A percentile compares a stretch with the other conserved stretches of the same genome.
Evolutionary conservation across 2,797 vertebrate species (phyloP).

Genomic region (Ceryle rudis): DNA sequence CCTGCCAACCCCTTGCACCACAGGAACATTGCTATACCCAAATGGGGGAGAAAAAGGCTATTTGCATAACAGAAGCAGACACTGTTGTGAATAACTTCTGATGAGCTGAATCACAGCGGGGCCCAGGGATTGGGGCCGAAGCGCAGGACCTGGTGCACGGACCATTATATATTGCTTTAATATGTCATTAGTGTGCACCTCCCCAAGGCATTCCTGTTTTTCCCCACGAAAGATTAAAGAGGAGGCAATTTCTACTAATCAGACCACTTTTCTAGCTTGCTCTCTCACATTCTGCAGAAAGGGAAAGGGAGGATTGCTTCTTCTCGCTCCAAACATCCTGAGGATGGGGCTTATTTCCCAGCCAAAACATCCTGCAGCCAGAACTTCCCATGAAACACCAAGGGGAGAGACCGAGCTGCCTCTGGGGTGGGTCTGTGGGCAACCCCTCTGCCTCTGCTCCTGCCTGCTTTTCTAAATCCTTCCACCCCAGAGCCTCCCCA

Average conservation of each 20-base stretch:
- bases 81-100: background rate
- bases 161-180: background rate
- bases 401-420: background rate
- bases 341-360: background rate
- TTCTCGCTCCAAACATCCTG: background rate
- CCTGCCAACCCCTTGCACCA: background rate
- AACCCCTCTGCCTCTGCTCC: background rate
- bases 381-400: background rate
- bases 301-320: background rate
- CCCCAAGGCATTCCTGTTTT: background rate
- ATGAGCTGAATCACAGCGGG: background rate
- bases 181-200: background rate
- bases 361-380: background rate
- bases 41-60: background rate
- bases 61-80: background rate
- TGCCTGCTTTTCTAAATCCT: background rate
- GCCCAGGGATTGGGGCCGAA: background rate
- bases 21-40: fast-evolving
- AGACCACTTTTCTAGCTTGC: background rate
- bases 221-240: background rate
- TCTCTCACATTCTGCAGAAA: background rate
- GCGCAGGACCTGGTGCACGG: background rate
- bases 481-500: background rate
- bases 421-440: background rate
- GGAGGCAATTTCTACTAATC: background rate